A percentile compares a stretch with the other conserved stretches of the same genome.
phyloP scores from a whole-genome alignment of 2,888 invertebrate species.

The Lasioglossum zephyrum region DNA sequence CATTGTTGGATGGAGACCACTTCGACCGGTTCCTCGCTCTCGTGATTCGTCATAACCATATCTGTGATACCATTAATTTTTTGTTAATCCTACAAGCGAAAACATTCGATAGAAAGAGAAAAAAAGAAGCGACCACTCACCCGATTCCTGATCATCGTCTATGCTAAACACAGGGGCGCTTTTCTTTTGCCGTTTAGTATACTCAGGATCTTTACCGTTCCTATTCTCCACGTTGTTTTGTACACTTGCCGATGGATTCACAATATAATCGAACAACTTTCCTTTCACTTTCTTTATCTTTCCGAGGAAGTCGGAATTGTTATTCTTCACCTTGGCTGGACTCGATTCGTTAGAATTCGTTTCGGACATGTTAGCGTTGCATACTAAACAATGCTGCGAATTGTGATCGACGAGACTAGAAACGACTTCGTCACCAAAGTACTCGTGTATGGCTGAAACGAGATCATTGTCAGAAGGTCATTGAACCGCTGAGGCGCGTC shows the following conservation, averaged over 20 bases:
- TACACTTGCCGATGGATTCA: slow-evolving; percentile 90
- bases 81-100: background rate
- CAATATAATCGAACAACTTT: slow-evolving; percentile 96
- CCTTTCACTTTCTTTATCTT: slow-evolving; percentile 96
- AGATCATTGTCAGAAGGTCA: background rate
- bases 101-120: background rate
- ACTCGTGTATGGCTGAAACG: slow-evolving; percentile 90
- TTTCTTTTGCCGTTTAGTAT: slow-evolving; percentile 91
- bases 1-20: slow-evolving; percentile 92
- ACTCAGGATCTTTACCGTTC: slow-evolving; percentile 90
- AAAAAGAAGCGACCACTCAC: slow-evolving; percentile 69
- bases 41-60: slow-evolving; percentile 81
- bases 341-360: slow-evolving; percentile 81
- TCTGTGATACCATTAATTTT: slow-evolving; percentile 70
- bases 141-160: slow-evolving; percentile 92
- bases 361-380: slow-evolving; percentile 86
- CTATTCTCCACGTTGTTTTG: slow-evolving; percentile 90
- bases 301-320: slow-evolving; percentile 89
- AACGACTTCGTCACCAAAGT: slow-evolving; percentile 92
- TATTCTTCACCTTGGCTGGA: slow-evolving; percentile 79
- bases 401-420: slow-evolving; percentile 95
- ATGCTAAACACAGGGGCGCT: slow-evolving; percentile 97
- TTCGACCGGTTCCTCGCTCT: slow-evolving; percentile 90
- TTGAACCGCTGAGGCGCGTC: background rate
- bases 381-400: slow-evolving; percentile 92